phyloP scores from a whole-genome alignment of 2,888 invertebrate genomes.

The Litoditis marina region DNA sequence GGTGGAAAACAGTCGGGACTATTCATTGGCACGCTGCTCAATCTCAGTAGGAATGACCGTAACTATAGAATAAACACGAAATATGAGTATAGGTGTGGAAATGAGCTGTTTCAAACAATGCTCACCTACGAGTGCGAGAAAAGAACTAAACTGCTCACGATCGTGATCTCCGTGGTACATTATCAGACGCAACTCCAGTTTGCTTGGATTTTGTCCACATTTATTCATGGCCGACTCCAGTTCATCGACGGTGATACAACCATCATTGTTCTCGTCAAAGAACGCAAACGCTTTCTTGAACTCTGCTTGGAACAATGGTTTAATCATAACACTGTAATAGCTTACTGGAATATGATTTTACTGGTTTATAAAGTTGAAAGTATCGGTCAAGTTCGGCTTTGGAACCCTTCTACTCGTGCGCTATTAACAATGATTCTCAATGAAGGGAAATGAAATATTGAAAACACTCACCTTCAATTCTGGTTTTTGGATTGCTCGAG shows the following conservation, averaged over 20 bases:
- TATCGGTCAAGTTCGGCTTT: too few relatives aligned
- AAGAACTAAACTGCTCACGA: constrained; percentile 42
- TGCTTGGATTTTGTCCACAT: constrained; percentile 56
- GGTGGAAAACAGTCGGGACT: too few relatives aligned
- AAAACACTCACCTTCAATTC: constrained; percentile 5
- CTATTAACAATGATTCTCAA: too few relatives aligned
- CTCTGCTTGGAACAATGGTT: constrained; percentile 30
- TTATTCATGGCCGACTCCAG: constrained; percentile 57
- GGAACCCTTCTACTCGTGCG: too few relatives aligned
- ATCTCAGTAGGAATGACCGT: too few relatives aligned
- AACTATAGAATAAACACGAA: too few relatives aligned
- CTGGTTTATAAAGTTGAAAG: too few relatives aligned
- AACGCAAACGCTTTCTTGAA: constrained; percentile 55
- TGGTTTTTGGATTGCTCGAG: too few relatives aligned
- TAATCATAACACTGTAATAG: background rate
- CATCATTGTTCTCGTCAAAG: constrained; percentile 60
- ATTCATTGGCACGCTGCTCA: too few relatives aligned
- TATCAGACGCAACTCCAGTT: constrained; percentile 54
- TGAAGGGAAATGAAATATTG: too few relatives aligned
- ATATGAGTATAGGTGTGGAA: too few relatives aligned
- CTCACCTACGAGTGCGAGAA: background rate
- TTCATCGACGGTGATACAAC: constrained; percentile 55
- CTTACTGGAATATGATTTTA: background rate
- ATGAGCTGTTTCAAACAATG: too few relatives aligned
- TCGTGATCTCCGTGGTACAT: constrained; percentile 60